Evolutionary conservation across 2,888 invertebrate species (phyloP), one percentile per base, ranked within the genome.

Genomic region (Lepidochitona cinerea): DNA sequence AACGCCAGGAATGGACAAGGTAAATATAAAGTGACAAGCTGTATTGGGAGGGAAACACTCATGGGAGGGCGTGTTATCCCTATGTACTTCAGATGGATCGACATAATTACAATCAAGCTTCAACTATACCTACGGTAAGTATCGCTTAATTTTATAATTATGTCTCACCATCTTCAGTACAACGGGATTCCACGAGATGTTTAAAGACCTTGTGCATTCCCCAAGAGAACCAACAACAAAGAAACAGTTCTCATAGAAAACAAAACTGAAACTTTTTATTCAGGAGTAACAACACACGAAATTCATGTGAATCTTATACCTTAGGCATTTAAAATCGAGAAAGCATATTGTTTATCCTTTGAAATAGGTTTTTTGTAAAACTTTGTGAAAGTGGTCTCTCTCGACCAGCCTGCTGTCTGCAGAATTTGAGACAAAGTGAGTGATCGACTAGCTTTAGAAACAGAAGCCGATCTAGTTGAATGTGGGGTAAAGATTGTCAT

Each of bases 391-490:
- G 18, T 18, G 9, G 9, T 12, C 41, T 41, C 41, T 12, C 41
- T 18, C 9, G 41, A 41, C 41, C 41, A 41, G 18, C 41, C 41
- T 12, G 9, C 41, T 41, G 41, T 41, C 18, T 18, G 41, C 9
- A 41, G 41, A 41, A 41, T 41, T 12, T 9, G 9, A 41, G 9
- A 18, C 9, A 41, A 41, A 12, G 41, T 9, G 9, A 41, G 9
- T 12, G 41, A 41, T 9, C 18, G 9, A 37, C 29, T 36, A 35
- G 18, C 23, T 23, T n/a, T n/a, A n/a, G n/a, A n/a, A n/a, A n/a
- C n/a, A n/a, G n/a, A n/a, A 12, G 73, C 77, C 26, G 79, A 36
- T 32, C 75, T 71, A 32, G 75, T 76, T 36, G 73, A 76, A 49
- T 77, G 76, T 9, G 77, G 52, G 32, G 65, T 74, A 70, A 70